Evolutionary conservation across 2,797 vertebrate species (phyloP).

Genomic region (Pantherophis vulpinus): DNA sequence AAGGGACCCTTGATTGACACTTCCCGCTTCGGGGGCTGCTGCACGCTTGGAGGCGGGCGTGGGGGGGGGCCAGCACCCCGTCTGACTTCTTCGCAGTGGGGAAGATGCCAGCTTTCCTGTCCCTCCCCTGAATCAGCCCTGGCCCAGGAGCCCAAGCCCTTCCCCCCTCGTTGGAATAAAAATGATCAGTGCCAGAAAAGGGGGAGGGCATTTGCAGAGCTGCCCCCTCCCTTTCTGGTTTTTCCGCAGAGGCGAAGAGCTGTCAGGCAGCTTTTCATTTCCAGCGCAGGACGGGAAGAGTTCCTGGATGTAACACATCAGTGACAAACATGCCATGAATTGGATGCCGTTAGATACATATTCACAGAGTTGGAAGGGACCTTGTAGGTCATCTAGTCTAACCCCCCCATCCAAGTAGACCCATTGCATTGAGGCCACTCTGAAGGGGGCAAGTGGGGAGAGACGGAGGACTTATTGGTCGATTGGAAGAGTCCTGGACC

Average conservation of each 20-base stretch:
- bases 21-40: background rate
- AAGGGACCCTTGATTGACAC: background rate
- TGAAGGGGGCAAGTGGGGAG: conserved; percentile 36
- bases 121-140: background rate
- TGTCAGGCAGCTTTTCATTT: conserved; percentile 76
- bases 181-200: background rate
- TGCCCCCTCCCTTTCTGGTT: conserved; percentile 53
- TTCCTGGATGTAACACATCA: conserved; percentile 75
- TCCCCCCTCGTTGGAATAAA: background rate
- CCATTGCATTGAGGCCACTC: conserved; percentile 52
- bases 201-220: conserved; percentile 51
- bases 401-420: too few relatives aligned
- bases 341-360: conserved; percentile 57
- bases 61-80: too few relatives aligned
- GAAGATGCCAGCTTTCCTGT: background rate
- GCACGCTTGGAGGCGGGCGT: background rate
- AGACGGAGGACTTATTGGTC: conserved; percentile 48
- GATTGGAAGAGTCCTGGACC: background rate
- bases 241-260: conserved; percentile 70
- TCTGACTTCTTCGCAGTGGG: rapidly evolving
- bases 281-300: conserved; percentile 72
- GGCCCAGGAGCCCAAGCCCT: background rate
- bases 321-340: conserved; percentile 75
- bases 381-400: too few relatives aligned
- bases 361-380: too few relatives aligned